Evolutionary conservation across 1,140 invertebrate genomes (phyloP).

Genomic region (Phenacoccus solenopsis): DNA sequence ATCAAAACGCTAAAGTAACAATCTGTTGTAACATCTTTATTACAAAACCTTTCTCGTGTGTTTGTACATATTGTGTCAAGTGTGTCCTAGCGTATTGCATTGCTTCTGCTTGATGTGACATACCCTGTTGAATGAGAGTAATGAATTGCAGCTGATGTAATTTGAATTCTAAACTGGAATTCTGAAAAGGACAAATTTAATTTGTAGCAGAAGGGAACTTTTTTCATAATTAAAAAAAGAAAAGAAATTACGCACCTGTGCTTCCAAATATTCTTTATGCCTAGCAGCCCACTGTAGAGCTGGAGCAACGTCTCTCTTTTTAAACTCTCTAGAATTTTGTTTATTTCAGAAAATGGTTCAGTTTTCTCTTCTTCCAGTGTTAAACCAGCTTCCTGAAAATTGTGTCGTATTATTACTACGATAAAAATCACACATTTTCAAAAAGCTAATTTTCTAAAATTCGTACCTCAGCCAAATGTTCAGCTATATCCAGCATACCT

Average conservation of each 20-base stretch:
- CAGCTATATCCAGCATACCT: slow-evolving; percentile 79
- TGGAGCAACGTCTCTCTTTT: slow-evolving; percentile 60
- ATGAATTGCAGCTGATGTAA: slow-evolving; percentile 63
- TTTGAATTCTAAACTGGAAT: slow-evolving; percentile 75
- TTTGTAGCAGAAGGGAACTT: background rate
- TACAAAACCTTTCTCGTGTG: slow-evolving; percentile 77
- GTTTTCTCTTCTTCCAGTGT: slow-evolving; percentile 53
- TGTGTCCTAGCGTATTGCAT: slow-evolving; percentile 73
- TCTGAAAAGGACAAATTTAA: slow-evolving; percentile 33
- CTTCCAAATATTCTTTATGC: slow-evolving; percentile 46
- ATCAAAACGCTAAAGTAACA: too few relatives aligned
- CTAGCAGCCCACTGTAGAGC: slow-evolving; percentile 64
- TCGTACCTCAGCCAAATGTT: slow-evolving; percentile 53
- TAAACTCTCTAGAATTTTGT: slow-evolving; percentile 68
- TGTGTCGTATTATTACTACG: background rate
- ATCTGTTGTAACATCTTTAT: slow-evolving; percentile 11
- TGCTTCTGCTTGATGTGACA: slow-evolving; percentile 54
- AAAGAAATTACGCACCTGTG: slow-evolving; percentile 35
- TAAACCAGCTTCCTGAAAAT: slow-evolving; percentile 55
- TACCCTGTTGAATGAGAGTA: slow-evolving; percentile 53
- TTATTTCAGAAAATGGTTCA: slow-evolving; percentile 73
- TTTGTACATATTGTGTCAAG: slow-evolving; percentile 67
- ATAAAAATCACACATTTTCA: background rate
- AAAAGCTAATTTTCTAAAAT: background rate
- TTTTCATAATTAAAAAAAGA: background rate